These are phyloP conservation scores for Monochamus saltuarius DNA, from an alignment of 1,140 invertebrate species.

Conservation along the genomic window DNA sequence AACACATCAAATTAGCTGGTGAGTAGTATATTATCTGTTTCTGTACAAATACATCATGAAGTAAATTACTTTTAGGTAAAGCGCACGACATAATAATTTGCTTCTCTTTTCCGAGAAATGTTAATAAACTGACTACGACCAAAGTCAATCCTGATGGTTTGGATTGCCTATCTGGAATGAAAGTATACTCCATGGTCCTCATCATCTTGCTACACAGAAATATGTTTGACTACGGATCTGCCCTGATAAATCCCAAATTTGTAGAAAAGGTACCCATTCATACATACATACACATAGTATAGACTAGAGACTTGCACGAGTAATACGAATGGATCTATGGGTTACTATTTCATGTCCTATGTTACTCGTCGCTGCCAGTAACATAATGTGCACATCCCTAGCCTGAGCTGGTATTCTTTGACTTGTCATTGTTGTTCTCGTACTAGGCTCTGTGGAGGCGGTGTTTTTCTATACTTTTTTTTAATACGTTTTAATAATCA, in stretches of 20 bases:
- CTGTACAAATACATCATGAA: background rate
- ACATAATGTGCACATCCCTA: background rate
- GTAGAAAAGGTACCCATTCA: conserved; percentile 64
- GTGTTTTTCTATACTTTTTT: background rate
- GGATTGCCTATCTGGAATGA: conserved; percentile 66
- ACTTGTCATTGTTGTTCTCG: background rate
- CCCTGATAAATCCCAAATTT: conserved; percentile 62
- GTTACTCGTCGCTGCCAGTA: background rate
- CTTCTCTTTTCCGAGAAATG: conserved; percentile 27
- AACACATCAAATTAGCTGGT: background rate
- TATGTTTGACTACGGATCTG: conserved; percentile 63
- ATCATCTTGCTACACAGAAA: conserved; percentile 65
- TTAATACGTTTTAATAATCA: background rate
- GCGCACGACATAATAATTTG: conserved; percentile 24
- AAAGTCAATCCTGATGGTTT: conserved; percentile 60
- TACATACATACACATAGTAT: background rate
- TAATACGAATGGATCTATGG: background rate
- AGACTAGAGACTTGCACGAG: too few relatives aligned
- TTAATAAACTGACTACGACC: conserved; percentile 34
- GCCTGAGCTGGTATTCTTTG: too few relatives aligned
- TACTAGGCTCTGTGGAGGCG: background rate
- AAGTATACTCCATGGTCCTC: conserved; percentile 64
- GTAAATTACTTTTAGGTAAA: conserved; percentile 18
- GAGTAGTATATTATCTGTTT: background rate
- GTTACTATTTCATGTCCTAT: background rate